A percentile compares a stretch with the other conserved stretches of the same genome.
phyloP scores from a whole-genome alignment of 2,113 vertebrate species.

The Catagonus wagneri region DNA sequence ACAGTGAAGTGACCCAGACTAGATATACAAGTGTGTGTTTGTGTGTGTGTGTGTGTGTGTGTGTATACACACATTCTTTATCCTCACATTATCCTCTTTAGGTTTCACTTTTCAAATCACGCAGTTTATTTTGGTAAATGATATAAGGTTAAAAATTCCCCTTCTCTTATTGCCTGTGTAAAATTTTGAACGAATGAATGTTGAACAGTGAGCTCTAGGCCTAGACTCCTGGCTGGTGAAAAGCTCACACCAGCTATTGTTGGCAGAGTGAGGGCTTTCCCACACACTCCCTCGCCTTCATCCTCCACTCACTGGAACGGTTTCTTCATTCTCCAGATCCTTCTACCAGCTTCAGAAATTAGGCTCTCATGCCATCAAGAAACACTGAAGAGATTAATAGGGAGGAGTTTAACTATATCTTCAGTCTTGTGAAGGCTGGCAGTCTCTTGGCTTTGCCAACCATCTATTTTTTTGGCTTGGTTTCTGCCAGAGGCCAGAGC shows the following conservation, averaged over 20 bases:
- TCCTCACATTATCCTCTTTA: not conserved
- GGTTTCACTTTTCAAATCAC: constrained; percentile 2
- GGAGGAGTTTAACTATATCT: constrained; percentile 29
- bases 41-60: too few relatives aligned
- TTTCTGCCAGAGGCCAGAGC: constrained; percentile 66
- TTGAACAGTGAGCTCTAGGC: not conserved
- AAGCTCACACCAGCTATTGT: not conserved
- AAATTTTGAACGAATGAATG: constrained; percentile 17
- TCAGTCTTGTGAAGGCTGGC: not conserved
- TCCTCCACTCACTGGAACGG: not conserved
- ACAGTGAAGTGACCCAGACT: too few relatives aligned
- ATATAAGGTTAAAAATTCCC: not conserved
- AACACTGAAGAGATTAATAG: constrained; percentile 40
- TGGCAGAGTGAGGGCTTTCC: not conserved
- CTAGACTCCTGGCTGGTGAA: not conserved
- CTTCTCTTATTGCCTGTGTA: not conserved
- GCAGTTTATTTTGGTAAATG: not conserved
- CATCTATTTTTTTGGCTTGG: constrained; percentile 24
- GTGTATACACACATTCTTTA: too few relatives aligned
- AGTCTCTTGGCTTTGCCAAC: constrained; percentile 12
- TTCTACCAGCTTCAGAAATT: constrained; percentile 43
- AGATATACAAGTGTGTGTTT: too few relatives aligned
- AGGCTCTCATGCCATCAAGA: constrained; percentile 59
- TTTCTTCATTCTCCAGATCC: constrained; percentile 63
- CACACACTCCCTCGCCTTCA: not conserved